Base-by-base conservation (phyloP, 2,113 vertebrate genomes). In the Rynchops niger region DNA sequence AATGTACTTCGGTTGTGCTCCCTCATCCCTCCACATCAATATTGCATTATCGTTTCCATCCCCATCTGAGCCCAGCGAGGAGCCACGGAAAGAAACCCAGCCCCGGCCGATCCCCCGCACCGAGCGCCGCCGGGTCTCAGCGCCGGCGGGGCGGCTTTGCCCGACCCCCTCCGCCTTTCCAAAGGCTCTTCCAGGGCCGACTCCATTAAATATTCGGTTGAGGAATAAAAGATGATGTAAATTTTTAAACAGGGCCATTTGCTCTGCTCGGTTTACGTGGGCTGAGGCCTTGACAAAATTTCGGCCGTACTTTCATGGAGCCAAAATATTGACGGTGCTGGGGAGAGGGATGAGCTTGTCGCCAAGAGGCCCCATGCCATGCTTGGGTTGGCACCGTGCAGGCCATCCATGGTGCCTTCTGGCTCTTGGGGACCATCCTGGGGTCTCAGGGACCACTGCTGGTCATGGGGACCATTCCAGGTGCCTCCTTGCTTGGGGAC, bases 341-440 rank as follows among this genome's bases (percentile, higher is more conserved):
- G 73, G 49, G 77, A 38, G 16, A 11, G 12, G 72, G 43, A 40
- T 1, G 30, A 45, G 45, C 12, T 53, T 1, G 6, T 79, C 2
- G 32, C 84, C 7, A 0, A 43, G 38, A 38, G 25, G 52, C 2
- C 14, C 27, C 4, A 0, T 3, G 2, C 15, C 0, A 0, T 0
- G 2, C 27, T 49, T 7, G 56, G 63, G 26, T 5, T n/a, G 94
- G 76, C 81, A 56, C 50, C 52, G 0, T 0, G 50, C 11, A 8
- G 70, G 11, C 3, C 59, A 19, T 2, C 9, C 4, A 18, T 45
- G 36, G 2, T 25, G 71, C 14, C 15, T 76, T 6, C 77, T 3
- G 0, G 67, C 42, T 65, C 65, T 40, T 23, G 27, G 71, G 84
- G 36, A 26, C 20, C 52, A 7, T 19, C 55, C 40, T 23, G 9